Base-by-base conservation (phyloP, 2,888 invertebrate species). In the Hirtodrosophila alboralis region DNA sequence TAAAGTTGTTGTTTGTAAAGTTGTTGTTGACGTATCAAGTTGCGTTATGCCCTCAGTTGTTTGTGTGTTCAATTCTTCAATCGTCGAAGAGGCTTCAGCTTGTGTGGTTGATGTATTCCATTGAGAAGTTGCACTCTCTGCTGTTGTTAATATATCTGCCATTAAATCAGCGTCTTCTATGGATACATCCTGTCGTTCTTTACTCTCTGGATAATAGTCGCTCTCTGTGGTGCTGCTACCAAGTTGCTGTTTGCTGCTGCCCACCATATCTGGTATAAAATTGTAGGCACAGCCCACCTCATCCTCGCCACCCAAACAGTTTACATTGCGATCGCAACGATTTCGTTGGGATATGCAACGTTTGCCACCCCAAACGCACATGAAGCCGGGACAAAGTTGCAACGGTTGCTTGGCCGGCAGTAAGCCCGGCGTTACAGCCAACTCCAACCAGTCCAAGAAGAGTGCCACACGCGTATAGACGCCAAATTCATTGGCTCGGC, bases 241-340 rank as follows among this genome's bases (percentile, higher is more conserved):
- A 1, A 65, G 18, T 41, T 86, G 84, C n/a, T 40, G 54, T 1
- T 36, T 44, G 27, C 57, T 70, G 8, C 71, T 72, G 1, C 81
- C 86, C 38, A 90, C 85, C 86, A 79, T 85, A 47, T 90, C 90
- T 0, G 87, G 86, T 44, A 86, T 84, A 16, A 86, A 88, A 57
- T 89, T 89, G 63, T 90, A 89, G 31, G 75, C 88, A 84, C 96
- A 96, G 44, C 93, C 92, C 0, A 93, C 88, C 91, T 97, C 97
- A 90, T 97, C 97, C 90, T 96, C 96, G 13, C 94, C 96, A 31
- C 93, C 92, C 18, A 96, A 90, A 80, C 96, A 97, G 85, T 96
- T 95, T 0, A 95, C 93, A 31, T 92, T 91, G 79, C 92, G 93
- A 86, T 97, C 94, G 89, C 96, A 97, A 45, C 92, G 93, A 66